phyloP scores from a whole-genome alignment of 2,888 invertebrate species.

The Apotomis turbidana region DNA sequence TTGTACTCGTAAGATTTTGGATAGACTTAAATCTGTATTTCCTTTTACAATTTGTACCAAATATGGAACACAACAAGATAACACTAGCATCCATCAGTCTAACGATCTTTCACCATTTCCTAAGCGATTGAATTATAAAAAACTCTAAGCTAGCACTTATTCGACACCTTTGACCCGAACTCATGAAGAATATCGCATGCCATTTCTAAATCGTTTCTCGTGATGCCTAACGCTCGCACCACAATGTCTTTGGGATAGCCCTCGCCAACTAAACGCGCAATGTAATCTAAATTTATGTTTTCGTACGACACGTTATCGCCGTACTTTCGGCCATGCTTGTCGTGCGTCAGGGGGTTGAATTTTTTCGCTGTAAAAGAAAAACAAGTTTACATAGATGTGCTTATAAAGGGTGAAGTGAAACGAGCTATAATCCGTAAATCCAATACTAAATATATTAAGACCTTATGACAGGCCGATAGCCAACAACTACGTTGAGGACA shows the following conservation, averaged over 20 bases:
- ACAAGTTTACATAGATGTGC: neutral
- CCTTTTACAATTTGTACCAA: neutral
- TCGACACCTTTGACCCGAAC: conserved; percentile 86
- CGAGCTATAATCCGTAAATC: too few species aligned
- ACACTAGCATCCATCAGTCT: neutral
- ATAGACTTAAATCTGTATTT: too few species aligned
- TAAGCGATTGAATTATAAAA: conserved; percentile 15
- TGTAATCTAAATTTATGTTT: conserved; percentile 95
- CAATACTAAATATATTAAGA: too few species aligned
- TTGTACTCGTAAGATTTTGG: too few species aligned
- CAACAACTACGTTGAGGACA: too few species aligned
- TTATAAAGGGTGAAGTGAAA: too few species aligned
- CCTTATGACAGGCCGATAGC: too few species aligned
- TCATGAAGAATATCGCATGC: conserved; percentile 97
- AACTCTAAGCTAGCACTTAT: conserved; percentile 63
- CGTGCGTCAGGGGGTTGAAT: conserved; percentile 80
- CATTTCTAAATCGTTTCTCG: conserved; percentile 97
- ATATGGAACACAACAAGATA: neutral
- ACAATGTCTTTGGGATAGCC: conserved; percentile 96
- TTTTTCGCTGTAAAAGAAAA: conserved; percentile 69
- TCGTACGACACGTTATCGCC: conserved; percentile 88
- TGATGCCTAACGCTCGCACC: conserved; percentile 95
- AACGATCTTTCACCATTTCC: conserved; percentile 13
- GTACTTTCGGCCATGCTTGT: conserved; percentile 77
- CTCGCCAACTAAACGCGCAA: conserved; percentile 93